Conservation (phyloP, 2,888 invertebrate genomes). For the Mesorhabditis sp. region DNA sequence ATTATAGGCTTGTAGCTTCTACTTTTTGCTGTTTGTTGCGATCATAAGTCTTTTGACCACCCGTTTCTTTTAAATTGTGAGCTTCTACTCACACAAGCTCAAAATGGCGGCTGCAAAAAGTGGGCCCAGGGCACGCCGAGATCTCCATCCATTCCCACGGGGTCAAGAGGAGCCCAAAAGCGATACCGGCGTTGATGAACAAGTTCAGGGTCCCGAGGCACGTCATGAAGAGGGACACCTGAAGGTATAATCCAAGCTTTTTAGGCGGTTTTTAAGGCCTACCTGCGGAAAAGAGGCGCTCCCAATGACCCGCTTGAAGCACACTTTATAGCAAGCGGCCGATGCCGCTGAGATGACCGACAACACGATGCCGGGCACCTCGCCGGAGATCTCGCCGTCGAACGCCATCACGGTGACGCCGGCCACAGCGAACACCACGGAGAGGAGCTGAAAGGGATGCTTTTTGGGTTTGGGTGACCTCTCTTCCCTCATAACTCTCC, state of each 20-base stretch:
- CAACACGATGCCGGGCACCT: slow-evolving; percentile 76
- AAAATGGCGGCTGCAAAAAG: slow-evolving; percentile 71
- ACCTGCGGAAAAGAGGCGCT: slow-evolving; percentile 86
- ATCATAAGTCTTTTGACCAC: background rate
- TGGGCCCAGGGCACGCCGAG: slow-evolving; percentile 82
- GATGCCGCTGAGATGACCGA: slow-evolving; percentile 84
- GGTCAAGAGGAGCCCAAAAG: slow-evolving; percentile 78
- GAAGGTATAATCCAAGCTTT: background rate
- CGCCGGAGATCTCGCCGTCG: slow-evolving; percentile 38
- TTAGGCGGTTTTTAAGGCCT: background rate
- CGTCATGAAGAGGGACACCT: slow-evolving; percentile 83
- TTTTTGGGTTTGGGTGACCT: background rate
- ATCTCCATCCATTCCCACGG: slow-evolving; percentile 80
- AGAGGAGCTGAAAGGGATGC: slow-evolving; percentile 34
- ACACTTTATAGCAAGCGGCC: slow-evolving; percentile 88
- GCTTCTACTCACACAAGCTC: slow-evolving; percentile 46
- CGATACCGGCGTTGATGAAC: slow-evolving; percentile 64
- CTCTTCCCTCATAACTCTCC: background rate
- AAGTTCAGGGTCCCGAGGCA: slow-evolving; percentile 84
- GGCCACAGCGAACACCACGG: slow-evolving; percentile 45
- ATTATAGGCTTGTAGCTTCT: background rate
- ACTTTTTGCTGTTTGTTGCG: background rate
- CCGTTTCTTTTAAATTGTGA: background rate
- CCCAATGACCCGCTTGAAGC: slow-evolving; percentile 88
- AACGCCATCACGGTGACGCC: slow-evolving; percentile 53